Conservation (phyloP, 1,140 invertebrate genomes). For the Dinoponera quadriceps region DNA sequence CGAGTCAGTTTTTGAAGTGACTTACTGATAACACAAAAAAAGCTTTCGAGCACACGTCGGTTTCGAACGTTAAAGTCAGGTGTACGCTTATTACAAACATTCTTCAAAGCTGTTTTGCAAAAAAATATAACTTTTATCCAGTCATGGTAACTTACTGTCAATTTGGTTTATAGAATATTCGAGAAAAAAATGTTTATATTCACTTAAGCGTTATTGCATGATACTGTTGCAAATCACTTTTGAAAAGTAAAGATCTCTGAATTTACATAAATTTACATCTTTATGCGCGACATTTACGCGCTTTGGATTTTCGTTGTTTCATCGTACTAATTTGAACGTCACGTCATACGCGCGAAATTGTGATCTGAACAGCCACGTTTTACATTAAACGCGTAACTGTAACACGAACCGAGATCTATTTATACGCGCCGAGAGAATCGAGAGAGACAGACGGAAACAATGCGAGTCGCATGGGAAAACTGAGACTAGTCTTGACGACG, state of each 20-base stretch:
- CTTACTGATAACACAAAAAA: constrained; percentile 66
- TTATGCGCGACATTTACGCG: background rate
- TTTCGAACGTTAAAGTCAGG: constrained; percentile 48
- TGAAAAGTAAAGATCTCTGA: background rate
- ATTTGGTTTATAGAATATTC: background rate
- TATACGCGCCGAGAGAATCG: constrained; percentile 29
- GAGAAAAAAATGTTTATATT: background rate
- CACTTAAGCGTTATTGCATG: background rate
- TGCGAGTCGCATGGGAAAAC: constrained; percentile 11
- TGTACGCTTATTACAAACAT: constrained; percentile 22
- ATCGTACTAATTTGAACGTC: constrained; percentile 18
- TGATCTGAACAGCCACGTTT: constrained; percentile 14
- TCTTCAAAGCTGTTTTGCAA: background rate
- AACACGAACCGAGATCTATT: constrained; percentile 7
- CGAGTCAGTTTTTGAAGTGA: constrained; percentile 65
- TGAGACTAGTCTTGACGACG: constrained; percentile 15
- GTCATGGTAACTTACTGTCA: background rate
- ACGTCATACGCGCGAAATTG: constrained; percentile 8
- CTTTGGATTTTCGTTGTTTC: background rate
- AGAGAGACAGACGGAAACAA: constrained; percentile 50
- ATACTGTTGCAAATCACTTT: background rate
- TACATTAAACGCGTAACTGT: background rate
- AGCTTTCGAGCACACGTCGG: constrained; percentile 63
- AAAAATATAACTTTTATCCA: background rate
- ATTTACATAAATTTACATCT: background rate